Percentiles rank a stretch among this genome's conserved stretches.
Conservation (phyloP, 2,888 invertebrate genomes). For the Megalurothrips usitatus region DNA sequence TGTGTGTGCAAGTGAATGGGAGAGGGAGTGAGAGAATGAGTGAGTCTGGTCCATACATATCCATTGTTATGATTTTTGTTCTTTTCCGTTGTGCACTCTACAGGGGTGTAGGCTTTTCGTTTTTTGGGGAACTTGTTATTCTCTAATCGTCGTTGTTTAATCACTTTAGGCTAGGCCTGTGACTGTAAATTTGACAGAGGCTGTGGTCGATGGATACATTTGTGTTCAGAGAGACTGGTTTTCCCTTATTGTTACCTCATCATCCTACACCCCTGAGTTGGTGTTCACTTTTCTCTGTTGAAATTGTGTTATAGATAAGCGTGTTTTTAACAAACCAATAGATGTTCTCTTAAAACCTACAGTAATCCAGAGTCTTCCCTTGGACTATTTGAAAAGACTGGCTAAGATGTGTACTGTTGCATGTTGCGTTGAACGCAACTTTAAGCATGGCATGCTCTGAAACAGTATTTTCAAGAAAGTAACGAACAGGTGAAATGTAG, state of each 20-base stretch:
- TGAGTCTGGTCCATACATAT: slow-evolving; percentile 20
- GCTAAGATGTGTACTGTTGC: slow-evolving; percentile 24
- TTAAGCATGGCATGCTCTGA: neutral
- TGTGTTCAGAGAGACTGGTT: neutral
- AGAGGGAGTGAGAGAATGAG: neutral
- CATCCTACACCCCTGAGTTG: neutral
- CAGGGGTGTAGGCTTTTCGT: neutral
- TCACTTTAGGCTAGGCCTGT: too few relatives aligned
- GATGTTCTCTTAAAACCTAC: slow-evolving; percentile 9
- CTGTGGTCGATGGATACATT: too few relatives aligned
- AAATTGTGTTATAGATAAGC: neutral
- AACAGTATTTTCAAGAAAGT: slow-evolving; percentile 16
- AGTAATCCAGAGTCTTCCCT: slow-evolving; percentile 13
- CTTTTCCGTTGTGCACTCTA: neutral
- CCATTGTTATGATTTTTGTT: slow-evolving; percentile 21
- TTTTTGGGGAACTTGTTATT: too few relatives aligned
- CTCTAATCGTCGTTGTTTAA: too few relatives aligned
- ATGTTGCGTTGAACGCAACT: neutral
- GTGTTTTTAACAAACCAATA: slow-evolving; percentile 16
- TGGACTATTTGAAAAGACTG: slow-evolving; percentile 20
- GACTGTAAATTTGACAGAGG: too few relatives aligned
- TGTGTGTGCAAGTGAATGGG: slow-evolving; percentile 15
- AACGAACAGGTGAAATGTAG: slow-evolving; percentile 11
- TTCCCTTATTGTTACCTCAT: neutral
- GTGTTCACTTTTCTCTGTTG: slow-evolving; percentile 10